These are phyloP conservation scores for Botrylloides violaceus DNA, from an alignment of 23 tunicate species.

Conservation along the genomic window DNA sequence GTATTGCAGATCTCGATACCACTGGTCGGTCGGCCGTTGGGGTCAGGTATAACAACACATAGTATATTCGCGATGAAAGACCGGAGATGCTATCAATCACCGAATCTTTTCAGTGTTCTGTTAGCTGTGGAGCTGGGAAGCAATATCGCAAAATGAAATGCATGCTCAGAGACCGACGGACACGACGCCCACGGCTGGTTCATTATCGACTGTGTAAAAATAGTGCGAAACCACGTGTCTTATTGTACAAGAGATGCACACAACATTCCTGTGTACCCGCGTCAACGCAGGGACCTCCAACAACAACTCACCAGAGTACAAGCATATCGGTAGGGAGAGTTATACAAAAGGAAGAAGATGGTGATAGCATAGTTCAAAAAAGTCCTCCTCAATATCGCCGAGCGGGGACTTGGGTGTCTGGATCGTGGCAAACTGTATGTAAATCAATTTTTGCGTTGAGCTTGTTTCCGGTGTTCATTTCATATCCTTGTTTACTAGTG, in stretches of 20 bases:
- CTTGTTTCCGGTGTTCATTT: too few relatives aligned
- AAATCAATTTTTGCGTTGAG: too few relatives aligned
- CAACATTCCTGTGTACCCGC: not conserved
- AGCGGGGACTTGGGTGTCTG: not conserved
- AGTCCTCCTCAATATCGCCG: too few relatives aligned
- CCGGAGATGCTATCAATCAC: too few relatives aligned
- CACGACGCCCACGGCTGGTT: not conserved
- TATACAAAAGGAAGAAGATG: not conserved
- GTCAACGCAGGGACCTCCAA: not conserved
- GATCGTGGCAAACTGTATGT: not conserved
- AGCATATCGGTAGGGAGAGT: not conserved
- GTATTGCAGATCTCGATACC: constrained; percentile 50
- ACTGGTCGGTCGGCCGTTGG: constrained; percentile 73
- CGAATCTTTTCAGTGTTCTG: constrained; percentile 62
- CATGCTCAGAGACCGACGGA: not conserved
- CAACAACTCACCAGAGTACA: not conserved
- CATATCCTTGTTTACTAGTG: too few relatives aligned
- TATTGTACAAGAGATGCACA: not conserved
- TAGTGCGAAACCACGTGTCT: not conserved
- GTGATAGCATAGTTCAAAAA: not conserved
- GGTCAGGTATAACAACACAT: constrained; percentile 32
- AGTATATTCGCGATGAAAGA: too few relatives aligned
- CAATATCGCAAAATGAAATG: constrained; percentile 52
- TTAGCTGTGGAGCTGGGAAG: constrained; percentile 69
- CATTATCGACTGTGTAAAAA: not conserved